Base-by-base conservation (phyloP, 2,888 invertebrate genomes). In the Andrena praecox region DNA sequence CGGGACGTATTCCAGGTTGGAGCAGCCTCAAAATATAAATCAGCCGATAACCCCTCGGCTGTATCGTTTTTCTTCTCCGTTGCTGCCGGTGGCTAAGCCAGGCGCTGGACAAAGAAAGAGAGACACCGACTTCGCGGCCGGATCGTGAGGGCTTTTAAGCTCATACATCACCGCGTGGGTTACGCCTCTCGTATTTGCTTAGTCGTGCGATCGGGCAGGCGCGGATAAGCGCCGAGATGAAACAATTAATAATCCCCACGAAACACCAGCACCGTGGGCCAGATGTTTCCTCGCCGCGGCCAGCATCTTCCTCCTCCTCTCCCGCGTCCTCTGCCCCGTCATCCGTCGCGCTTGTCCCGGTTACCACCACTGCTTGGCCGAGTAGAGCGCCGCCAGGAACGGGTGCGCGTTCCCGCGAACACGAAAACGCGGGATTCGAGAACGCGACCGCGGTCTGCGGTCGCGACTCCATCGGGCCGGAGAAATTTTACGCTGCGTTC, bases 111-210 rank as follows among this genome's bases (percentile, higher is more conserved):
- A 35, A 69, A 68, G 59, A 64, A 62, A 35, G 67, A 35, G 67
- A 66, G 78, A 67, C 60, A 67, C 60, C 48, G 62, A 33, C 73
- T 80, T 48, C 73, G 78, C 82, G 87, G 86, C 80, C 10, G 86
- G 87, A 87, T 92, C 90, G 91, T 87, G 89, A 87, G 86, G 89
- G 91, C 91, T 93, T 93, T 93, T 91, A 93, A 93, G 93, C 93
- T 93, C 93, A 91, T 93, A 93, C 92, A 93, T 93, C 93, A 93
- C 90, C 87, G 85, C 62, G 82, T 87, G 89, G 92, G 93, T 92
- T 91, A 93, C 93, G 93, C 93, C 93, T 92, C 92, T 91, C 85
- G 93, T 93, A 93, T 93, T 93, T 93, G 93, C 92, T 93, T 93
- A 93, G 93, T 93, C 92, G 92, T 92, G 92, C 92, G 87, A 86